A percentile compares a stretch with the other conserved stretches of the same genome.
Evolutionary conservation across 2,888 invertebrate species (phyloP).

Genomic region (Tenthredo scrophulariae): DNA sequence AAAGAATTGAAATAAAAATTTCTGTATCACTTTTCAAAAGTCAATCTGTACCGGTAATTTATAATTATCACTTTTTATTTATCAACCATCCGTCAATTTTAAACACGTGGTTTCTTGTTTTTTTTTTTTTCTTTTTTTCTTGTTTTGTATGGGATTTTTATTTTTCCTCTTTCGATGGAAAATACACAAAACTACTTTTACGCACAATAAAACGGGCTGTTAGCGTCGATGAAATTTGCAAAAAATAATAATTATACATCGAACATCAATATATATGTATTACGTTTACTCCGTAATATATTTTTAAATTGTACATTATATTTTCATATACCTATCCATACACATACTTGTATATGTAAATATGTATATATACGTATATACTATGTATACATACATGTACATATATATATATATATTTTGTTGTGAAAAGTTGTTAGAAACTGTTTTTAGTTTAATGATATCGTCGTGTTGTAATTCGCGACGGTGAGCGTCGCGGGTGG

Average conservation of each 20-base stretch:
- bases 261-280: not conserved
- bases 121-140: not conserved
- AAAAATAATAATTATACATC: not conserved
- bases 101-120: not conserved
- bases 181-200: not conserved
- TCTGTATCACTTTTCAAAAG: too few relatives aligned
- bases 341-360: not conserved
- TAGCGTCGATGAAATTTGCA: not conserved
- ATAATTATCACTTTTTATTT: too few relatives aligned
- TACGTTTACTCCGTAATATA: not conserved
- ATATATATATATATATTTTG: not conserved
- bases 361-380: not conserved
- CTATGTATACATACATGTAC: too few relatives aligned
- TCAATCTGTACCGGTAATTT: too few relatives aligned
- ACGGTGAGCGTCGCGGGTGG: slow-evolving; percentile 50
- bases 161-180: not conserved
- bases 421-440: not conserved
- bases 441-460: not conserved
- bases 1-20: too few relatives aligned
- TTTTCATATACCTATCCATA: not conserved
- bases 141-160: not conserved
- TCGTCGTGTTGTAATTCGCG: slow-evolving; percentile 34
- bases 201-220: not conserved
- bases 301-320: not conserved
- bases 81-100: not conserved